These are phyloP conservation scores for Manacus vitellinus DNA, from an alignment of 2,113 vertebrate species.

Conservation along the genomic window DNA sequence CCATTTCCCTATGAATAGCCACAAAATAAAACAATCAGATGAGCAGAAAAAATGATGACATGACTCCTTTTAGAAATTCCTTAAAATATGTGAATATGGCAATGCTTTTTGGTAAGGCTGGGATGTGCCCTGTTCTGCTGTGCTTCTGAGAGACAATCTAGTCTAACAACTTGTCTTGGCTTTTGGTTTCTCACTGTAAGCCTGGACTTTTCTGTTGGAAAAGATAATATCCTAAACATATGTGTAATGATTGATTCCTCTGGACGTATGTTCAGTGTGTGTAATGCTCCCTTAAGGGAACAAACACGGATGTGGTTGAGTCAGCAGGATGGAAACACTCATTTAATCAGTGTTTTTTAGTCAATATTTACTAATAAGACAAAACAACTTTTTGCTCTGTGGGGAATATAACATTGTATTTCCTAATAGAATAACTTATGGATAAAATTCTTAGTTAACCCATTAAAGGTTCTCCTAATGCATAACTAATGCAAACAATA, in stretches of 20 bases:
- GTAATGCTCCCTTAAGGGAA: not conserved
- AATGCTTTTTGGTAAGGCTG: not conserved
- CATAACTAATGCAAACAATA: not conserved
- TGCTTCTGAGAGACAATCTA: not conserved
- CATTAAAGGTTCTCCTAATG: not conserved
- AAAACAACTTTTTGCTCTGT: not conserved
- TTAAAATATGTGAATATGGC: not conserved
- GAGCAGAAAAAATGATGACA: not conserved
- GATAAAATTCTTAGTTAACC: not conserved
- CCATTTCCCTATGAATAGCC: not conserved
- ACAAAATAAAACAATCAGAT: not conserved
- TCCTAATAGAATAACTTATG: not conserved
- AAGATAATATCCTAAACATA: conserved; percentile 42
- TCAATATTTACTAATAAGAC: conserved; percentile 39
- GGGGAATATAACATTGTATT: not conserved
- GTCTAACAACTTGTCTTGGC: not conserved
- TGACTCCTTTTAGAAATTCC: not conserved
- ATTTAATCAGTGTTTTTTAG: not conserved
- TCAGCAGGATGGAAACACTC: conserved; percentile 7
- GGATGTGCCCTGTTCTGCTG: not conserved
- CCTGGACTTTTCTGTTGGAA: not conserved
- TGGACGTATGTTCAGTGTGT: not conserved
- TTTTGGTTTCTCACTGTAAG: not conserved
- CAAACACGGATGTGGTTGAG: not conserved
- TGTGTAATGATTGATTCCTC: conserved; percentile 33